A percentile compares a stretch with the other conserved stretches of the same genome.
Evolutionary conservation across 2,888 invertebrate species (phyloP).

Genomic region (Microplitis deprimator): DNA sequence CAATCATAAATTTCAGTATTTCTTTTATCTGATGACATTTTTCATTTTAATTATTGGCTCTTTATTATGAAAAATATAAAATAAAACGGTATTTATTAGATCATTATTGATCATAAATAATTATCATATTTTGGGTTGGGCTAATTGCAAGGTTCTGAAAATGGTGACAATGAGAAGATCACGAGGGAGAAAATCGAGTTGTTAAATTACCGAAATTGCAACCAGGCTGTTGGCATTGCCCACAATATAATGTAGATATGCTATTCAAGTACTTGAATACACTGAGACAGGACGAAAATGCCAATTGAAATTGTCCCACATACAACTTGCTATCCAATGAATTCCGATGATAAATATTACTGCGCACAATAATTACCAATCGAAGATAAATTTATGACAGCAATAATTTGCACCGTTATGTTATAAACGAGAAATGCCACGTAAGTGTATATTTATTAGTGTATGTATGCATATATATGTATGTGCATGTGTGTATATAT

Average conservation of each 20-base stretch:
- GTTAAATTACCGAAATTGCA: conserved; percentile 35
- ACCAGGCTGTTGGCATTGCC: conserved; percentile 11
- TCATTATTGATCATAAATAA: background rate
- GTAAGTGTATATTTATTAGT: conserved; percentile 6
- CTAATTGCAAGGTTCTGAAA: background rate
- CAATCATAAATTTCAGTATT: background rate
- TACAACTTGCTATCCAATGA: conserved; percentile 51
- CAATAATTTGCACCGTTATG: conserved; percentile 54
- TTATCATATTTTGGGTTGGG: background rate
- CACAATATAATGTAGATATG: background rate
- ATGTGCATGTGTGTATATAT: background rate
- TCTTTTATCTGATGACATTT: too few relatives aligned
- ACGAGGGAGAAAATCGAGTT: conserved; percentile 17
- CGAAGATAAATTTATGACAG: conserved; percentile 58
- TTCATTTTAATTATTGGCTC: too few relatives aligned
- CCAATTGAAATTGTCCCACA: conserved; percentile 56
- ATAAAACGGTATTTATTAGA: too few relatives aligned
- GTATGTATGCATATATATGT: background rate
- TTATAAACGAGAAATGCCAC: conserved; percentile 5
- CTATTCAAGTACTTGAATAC: background rate
- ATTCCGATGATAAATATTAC: conserved; percentile 54
- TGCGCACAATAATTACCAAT: conserved; percentile 58
- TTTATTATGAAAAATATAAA: too few relatives aligned
- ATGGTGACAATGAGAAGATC: background rate
- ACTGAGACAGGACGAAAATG: conserved; percentile 26